These are phyloP conservation scores for Escarpia spicata DNA, from an alignment of 2,888 invertebrate genomes.

Conservation along the genomic window DNA sequence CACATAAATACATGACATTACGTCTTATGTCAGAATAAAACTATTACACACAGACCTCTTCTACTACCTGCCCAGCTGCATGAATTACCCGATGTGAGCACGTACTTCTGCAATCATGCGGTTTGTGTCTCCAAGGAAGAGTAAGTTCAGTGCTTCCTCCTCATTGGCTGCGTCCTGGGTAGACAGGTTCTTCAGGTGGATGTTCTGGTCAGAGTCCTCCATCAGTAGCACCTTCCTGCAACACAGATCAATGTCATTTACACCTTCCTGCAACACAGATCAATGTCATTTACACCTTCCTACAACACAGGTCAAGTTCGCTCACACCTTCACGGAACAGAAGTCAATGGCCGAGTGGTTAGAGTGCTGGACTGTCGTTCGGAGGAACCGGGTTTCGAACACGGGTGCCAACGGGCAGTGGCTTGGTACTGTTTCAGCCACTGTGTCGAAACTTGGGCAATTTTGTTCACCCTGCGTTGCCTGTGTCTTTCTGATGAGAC, in stretches of 20 bases:
- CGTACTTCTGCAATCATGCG: constrained; percentile 66
- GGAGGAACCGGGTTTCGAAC: too few relatives aligned
- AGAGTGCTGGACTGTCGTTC: too few relatives aligned
- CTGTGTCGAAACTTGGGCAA: too few relatives aligned
- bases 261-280: neutral
- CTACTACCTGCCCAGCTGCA: too few relatives aligned
- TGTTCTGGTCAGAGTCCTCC: constrained; percentile 65
- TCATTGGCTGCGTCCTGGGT: constrained; percentile 61
- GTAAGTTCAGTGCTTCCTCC: constrained; percentile 65
- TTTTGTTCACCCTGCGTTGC: too few relatives aligned
- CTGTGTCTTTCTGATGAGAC: too few relatives aligned
- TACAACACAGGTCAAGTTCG: too few relatives aligned
- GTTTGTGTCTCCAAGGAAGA: constrained; percentile 66
- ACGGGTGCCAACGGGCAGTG: too few relatives aligned
- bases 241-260: neutral
- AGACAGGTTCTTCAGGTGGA: constrained; percentile 65
- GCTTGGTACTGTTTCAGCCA: too few relatives aligned
- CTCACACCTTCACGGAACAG: neutral
- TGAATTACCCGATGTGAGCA: neutral
- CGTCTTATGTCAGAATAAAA: too few relatives aligned
- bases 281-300: neutral
- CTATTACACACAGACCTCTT: too few relatives aligned
- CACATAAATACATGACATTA: too few relatives aligned
- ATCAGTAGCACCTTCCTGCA: constrained; percentile 62
- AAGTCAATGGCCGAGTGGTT: neutral